Percentiles rank a stretch among this genome's conserved stretches.
These are phyloP conservation scores for Pelodiscus sinensis DNA, from an alignment of 2,113 vertebrate genomes.

Conservation along the genomic window DNA sequence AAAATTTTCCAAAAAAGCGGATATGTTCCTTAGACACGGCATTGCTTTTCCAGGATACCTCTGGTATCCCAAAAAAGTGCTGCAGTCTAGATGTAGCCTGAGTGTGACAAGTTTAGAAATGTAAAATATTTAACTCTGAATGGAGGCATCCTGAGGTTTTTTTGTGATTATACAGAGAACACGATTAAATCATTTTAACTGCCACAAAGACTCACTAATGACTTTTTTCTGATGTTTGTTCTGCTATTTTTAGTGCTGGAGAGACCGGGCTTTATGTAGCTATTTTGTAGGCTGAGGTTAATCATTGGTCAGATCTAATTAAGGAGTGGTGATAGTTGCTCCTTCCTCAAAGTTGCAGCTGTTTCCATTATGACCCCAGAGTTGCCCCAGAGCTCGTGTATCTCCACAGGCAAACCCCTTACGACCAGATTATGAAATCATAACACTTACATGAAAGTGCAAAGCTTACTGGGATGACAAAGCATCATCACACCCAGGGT, in stretches of 20 bases:
- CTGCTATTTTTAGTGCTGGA: rapidly evolving
- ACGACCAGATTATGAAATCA: neutral
- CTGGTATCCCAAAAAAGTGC: no score
- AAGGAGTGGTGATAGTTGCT: neutral
- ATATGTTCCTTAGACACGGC: no score
- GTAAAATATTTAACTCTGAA: neutral
- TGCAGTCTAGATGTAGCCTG: no score
- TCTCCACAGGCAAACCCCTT: neutral
- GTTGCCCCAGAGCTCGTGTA: neutral
- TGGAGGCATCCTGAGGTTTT: neutral
- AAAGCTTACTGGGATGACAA: neutral
- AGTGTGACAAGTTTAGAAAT: neutral
- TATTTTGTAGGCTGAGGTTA: no score
- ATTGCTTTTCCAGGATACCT: no score
- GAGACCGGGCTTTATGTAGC: rapidly evolving
- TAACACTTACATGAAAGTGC: neutral
- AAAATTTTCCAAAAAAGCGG: no score
- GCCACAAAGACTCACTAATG: neutral
- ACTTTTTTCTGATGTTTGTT: neutral
- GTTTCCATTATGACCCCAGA: neutral
- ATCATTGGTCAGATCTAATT: neutral
- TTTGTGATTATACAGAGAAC: rapidly evolving
- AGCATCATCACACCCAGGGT: no score
- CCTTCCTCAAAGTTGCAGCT: neutral
- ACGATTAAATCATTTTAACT: neutral